phyloP scores from a whole-genome alignment of 2,888 invertebrate species.

The Craniophora ligustri region DNA sequence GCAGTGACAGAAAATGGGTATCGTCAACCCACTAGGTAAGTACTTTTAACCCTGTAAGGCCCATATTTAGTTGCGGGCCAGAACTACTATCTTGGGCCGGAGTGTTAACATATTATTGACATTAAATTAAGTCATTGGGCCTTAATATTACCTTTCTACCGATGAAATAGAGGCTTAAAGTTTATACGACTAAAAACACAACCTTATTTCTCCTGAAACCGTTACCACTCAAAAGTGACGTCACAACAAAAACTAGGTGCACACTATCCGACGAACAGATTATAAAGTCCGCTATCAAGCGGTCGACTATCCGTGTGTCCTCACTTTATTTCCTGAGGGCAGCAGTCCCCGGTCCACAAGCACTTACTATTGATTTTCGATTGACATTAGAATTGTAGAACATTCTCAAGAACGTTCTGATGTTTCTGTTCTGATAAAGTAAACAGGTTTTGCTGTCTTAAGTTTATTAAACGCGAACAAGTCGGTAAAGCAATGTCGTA shows the following conservation, averaged over 20 bases:
- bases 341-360: conserved; percentile 3
- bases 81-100: no score
- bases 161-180: no score
- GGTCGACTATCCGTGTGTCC: conserved; percentile 20
- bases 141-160: no score
- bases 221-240: not conserved
- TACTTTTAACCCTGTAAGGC: no score
- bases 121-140: no score
- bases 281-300: conserved; percentile 13
- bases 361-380: conserved; percentile 43
- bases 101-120: no score
- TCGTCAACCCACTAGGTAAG: no score
- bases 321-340: conserved; percentile 43
- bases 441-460: conserved; percentile 2
- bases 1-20: no score
- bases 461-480: conserved; percentile 1
- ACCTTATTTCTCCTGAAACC: not conserved
- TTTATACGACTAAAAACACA: no score
- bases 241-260: conserved; percentile 3
- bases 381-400: conserved; percentile 15
- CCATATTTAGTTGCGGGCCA: no score
- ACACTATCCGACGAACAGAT: conserved; percentile 10
- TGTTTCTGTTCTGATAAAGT: not conserved
- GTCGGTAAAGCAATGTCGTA: not conserved
- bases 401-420: conserved; percentile 3